Evolutionary conservation across 2,797 vertebrate genomes (phyloP).

Genomic region (Premnoplex brunnescens): DNA sequence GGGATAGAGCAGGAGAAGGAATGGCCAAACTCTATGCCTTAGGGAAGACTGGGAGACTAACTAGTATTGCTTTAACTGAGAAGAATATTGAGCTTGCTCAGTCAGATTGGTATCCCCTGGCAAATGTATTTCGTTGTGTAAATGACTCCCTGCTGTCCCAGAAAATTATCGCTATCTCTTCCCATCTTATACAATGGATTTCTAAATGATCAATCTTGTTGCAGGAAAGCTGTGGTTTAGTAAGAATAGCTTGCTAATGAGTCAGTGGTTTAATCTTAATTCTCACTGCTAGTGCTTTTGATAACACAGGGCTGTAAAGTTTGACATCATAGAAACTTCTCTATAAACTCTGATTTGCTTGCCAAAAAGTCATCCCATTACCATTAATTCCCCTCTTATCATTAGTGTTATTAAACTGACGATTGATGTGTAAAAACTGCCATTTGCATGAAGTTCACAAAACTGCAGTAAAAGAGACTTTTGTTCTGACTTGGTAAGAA

Average conservation of each 20-base stretch:
- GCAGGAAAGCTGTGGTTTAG: neutral
- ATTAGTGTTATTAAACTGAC: conserved; percentile 66
- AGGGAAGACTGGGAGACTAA: conserved; percentile 1
- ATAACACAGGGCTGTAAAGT: conserved; percentile 28
- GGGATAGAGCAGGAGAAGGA: neutral
- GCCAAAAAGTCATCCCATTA: conserved; percentile 57
- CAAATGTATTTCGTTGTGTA: conserved; percentile 44
- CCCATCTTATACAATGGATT: conserved; percentile 42
- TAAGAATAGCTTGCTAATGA: neutral
- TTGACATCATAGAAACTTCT: conserved; percentile 31
- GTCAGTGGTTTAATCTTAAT: conserved; percentile 33
- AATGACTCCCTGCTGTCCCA: conserved; percentile 32
- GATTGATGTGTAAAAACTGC: conserved; percentile 60
- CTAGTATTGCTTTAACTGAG: conserved; percentile 29
- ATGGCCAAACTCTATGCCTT: neutral
- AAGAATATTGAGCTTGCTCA: conserved; percentile 39
- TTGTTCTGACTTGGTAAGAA: conserved; percentile 70
- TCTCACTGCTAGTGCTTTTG: conserved; percentile 17
- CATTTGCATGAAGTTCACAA: conserved; percentile 64
- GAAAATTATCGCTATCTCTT: neutral
- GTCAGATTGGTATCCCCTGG: conserved; percentile 31
- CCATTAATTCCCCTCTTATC: conserved; percentile 50
- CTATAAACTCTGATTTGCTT: conserved; percentile 57
- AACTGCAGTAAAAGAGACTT: conserved; percentile 71
- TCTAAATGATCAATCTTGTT: conserved; percentile 26